Conservation (phyloP, 2,888 invertebrate species). For the Pyrocoelia pectoralis region DNA sequence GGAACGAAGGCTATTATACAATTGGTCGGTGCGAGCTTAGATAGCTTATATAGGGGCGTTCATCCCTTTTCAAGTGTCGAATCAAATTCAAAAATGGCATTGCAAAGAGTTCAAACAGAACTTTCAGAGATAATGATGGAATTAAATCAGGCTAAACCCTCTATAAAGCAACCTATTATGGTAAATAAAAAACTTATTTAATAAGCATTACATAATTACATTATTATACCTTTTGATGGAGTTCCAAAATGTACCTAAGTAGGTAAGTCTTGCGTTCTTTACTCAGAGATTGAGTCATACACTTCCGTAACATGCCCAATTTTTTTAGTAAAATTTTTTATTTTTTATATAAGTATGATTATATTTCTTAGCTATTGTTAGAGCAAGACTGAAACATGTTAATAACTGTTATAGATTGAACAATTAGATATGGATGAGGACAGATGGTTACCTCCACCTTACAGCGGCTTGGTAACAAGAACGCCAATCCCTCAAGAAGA, state of each 20-base stretch:
- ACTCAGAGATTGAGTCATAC: no score
- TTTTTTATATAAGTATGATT: no score
- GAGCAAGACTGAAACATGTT: no score
- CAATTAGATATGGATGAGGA: constrained; percentile 48
- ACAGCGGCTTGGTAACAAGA: constrained; percentile 53
- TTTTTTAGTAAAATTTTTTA: no score
- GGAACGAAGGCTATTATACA: constrained; percentile 46
- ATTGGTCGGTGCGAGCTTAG: constrained; percentile 38
- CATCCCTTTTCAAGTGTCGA: constrained; percentile 28
- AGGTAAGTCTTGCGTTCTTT: no score
- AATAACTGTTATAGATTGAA: constrained; percentile 29
- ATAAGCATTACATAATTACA: no score
- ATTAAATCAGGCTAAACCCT: constrained; percentile 5
- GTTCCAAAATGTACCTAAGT: no score
- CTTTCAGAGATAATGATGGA: constrained; percentile 21
- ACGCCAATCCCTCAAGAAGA: constrained; percentile 55
- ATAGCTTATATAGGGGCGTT: constrained; percentile 38
- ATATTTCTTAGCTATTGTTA: no score
- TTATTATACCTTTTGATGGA: no score
- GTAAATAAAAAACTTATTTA: not conserved
- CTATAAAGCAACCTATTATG: constrained; percentile 3
- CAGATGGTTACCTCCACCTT: constrained; percentile 55
- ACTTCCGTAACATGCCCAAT: no score
- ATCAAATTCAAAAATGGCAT: constrained; percentile 6
- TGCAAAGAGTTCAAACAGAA: constrained; percentile 20